Conservation (phyloP, 2,888 invertebrate species). For the Metallyticus violacea region DNA sequence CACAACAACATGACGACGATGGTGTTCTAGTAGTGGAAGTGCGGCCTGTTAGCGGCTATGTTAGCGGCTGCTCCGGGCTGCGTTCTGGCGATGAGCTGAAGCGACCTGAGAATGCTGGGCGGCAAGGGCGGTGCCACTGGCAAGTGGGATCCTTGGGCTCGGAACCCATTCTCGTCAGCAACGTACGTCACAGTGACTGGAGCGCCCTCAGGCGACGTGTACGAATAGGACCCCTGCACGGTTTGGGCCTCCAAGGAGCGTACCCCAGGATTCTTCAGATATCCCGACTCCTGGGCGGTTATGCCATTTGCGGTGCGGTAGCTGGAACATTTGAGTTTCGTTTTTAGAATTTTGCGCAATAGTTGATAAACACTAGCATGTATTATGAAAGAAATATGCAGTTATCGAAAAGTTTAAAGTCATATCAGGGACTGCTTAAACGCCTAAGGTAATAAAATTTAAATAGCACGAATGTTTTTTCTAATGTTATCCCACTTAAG, state of each 20-base stretch:
- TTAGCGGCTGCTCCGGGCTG: slow-evolving; percentile 16
- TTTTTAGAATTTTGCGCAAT: too few species aligned
- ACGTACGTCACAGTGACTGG: slow-evolving; percentile 54
- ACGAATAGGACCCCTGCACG: slow-evolving; percentile 57
- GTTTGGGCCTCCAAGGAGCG: slow-evolving; percentile 43
- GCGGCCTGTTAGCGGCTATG: not conserved
- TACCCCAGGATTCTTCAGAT: slow-evolving; percentile 63
- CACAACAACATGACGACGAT: not conserved
- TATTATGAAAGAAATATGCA: too few species aligned
- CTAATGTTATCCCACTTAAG: too few species aligned
- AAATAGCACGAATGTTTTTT: too few species aligned
- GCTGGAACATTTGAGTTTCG: slow-evolving; percentile 40
- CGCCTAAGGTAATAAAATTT: too few species aligned
- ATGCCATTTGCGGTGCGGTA: slow-evolving; percentile 45
- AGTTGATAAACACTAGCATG: too few species aligned
- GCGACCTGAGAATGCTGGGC: slow-evolving; percentile 36
- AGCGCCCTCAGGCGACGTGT: slow-evolving; percentile 58
- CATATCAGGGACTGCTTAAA: too few species aligned
- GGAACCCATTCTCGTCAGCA: slow-evolving; percentile 51
- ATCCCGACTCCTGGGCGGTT: slow-evolving; percentile 62
- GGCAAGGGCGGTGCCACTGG: slow-evolving; percentile 48
- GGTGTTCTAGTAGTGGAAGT: not conserved
- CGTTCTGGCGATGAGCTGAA: slow-evolving; percentile 26
- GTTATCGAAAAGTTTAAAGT: too few species aligned
- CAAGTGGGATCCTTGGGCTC: slow-evolving; percentile 51